Base-by-base conservation (phyloP, 2,797 vertebrate genomes). In the Lacerta bilineata region DNA sequence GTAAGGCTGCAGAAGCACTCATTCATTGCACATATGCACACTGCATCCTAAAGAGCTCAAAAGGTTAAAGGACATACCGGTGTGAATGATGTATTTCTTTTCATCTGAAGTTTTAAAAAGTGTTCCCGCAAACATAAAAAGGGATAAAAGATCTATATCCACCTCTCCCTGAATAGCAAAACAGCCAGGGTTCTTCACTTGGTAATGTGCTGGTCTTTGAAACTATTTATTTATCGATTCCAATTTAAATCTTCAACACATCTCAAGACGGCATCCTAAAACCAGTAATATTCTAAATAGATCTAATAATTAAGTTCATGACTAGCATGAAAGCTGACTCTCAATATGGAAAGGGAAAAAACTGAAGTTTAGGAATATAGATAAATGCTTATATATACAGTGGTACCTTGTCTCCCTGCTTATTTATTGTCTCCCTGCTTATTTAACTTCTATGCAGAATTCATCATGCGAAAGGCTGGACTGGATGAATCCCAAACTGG, bases 111-210 rank as follows among this genome's bases (percentile, higher is more conserved):
- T 59, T 89, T 18, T 27, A 7, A 39, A 92, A 92, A 90, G 82
- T 41, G 2, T 88, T 88, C 87, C 92, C 80, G 78, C 86, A 94
- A 95, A 93, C 39, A 83, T 39, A 95, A 92, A 91, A 88, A 82
- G 6, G 46, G 75, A 80, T 87, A 84, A 93, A 94, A 93, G 92
- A 83, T 69, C 87, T 89, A 55, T 88, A 93, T 83, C 91, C 36
- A 20, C 85, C 89, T 71, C 82, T 92, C 78, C 91, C 75, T 1
- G 2, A 66, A 93, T 90, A 95, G 75, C 29, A 88, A 94, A 82
- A 68, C 88, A 84, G 80, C 25, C 87, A 88, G 41, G 36, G n/a
- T 91, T 87, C 86, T 88, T 86, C 81, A 90, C 74, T 55, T 87
- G 76, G 87, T 85, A 79, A 64, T 88, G 1, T 83, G 84, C 85